phyloP scores from a whole-genome alignment of 1,140 invertebrate genomes.

The Lordiphosa collinella region DNA sequence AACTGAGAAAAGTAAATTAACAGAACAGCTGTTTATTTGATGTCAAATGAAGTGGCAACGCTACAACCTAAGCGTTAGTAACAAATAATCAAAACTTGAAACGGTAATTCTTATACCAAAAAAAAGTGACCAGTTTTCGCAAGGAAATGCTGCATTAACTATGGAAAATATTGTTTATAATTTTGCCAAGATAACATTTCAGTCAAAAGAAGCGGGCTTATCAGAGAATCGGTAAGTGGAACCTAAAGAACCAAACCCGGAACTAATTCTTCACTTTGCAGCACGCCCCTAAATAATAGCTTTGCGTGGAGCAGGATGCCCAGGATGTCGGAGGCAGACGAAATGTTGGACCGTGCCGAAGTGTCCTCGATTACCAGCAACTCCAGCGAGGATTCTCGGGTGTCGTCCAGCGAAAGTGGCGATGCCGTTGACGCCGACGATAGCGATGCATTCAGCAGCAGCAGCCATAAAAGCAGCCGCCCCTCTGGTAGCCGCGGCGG shows the following conservation, averaged over 20 bases:
- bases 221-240: conserved; percentile 43
- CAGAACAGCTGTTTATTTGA: no score
- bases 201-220: conserved; percentile 46
- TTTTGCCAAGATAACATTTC: conserved; percentile 57
- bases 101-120: no score
- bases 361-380: conserved; percentile 4
- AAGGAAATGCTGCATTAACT: conserved; percentile 26
- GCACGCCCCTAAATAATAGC: conserved; percentile 20
- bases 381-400: conserved; percentile 38
- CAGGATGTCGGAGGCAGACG: conserved; percentile 35
- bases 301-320: conserved; percentile 33
- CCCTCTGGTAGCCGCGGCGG: conserved; percentile 30
- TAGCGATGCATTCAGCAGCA: conserved; percentile 9
- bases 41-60: no score
- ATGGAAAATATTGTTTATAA: conserved; percentile 68
- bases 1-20: no score
- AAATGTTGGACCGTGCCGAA: conserved; percentile 30
- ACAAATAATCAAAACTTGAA: no score
- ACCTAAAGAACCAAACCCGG: not conserved
- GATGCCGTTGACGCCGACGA: conserved; percentile 28
- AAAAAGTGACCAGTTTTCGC: no score
- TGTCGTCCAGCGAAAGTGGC: conserved; percentile 25
- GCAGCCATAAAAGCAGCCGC: not conserved
- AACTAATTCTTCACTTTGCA: not conserved
- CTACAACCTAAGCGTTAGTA: no score